These are phyloP conservation scores for Calliopsis andreniformis DNA, from an alignment of 1,140 invertebrate species.

Conservation along the genomic window DNA sequence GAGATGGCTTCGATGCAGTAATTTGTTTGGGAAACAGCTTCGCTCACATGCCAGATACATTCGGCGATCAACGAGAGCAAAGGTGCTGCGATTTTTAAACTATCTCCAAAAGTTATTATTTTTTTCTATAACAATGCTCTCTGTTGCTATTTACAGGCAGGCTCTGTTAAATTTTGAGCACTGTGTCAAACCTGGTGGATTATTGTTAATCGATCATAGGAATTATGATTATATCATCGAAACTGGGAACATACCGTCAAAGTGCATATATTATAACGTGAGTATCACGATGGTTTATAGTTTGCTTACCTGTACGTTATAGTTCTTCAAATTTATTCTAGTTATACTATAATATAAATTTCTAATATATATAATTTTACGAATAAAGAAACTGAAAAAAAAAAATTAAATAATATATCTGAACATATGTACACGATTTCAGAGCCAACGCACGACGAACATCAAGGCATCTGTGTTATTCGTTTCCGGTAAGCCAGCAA, in stretches of 20 bases:
- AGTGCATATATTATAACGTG: conserved; percentile 94
- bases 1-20: conserved; percentile 88
- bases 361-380: too few relatives aligned
- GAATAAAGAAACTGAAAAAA: too few relatives aligned
- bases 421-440: conserved; percentile 50
- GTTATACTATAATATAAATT: too few relatives aligned
- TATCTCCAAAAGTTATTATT: neutral
- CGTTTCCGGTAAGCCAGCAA: conserved; percentile 86
- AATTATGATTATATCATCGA: conserved; percentile 93
- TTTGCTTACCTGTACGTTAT: too few relatives aligned
- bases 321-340: too few relatives aligned
- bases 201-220: conserved; percentile 92
- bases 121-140: neutral
- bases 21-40: conserved; percentile 95
- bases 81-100: conserved; percentile 81
- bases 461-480: conserved; percentile 92
- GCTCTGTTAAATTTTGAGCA: conserved; percentile 89
- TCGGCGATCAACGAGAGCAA: conserved; percentile 89
- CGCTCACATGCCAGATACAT: conserved; percentile 90
- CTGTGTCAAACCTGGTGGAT: conserved; percentile 91
- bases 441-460: conserved; percentile 90
- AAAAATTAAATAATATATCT: too few relatives aligned
- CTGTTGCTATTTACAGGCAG: conserved; percentile 73
- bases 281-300: too few relatives aligned
- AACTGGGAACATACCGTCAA: conserved; percentile 87